Evolutionary conservation across 2,797 vertebrate species (phyloP), one percentile per base, ranked within the genome.

Genomic region (Salarias fasciatus): DNA sequence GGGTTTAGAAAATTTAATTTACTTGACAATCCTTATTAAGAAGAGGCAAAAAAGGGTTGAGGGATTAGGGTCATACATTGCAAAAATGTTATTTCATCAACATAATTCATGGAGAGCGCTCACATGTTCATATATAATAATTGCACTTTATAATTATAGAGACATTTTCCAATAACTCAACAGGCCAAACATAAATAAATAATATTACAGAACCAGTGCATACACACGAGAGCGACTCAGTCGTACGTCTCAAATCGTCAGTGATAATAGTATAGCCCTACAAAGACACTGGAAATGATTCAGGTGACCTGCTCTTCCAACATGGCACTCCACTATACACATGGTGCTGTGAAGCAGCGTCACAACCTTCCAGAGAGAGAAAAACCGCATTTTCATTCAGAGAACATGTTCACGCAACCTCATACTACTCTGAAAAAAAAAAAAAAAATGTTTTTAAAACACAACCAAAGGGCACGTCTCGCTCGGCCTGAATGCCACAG

Each of bases 141-240:
- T 93, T 92, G 91, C 91, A 93, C 90, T 93, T 93, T 81, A 89
- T 90, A 91, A 89, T 89, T 74, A 84, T 92, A 83, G 81, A 91
- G 87, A 90, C 84, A 77, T 73, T 82, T 88, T 74, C 66, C 76
- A 72, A 79, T 73, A 80, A 80, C 66, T 84, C 82, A 75, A 84
- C 75, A 74, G 79, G 72, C 72, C 35, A 49, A n/a, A 84, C 77
- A 71, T 80, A 90, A 90, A 90, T 91, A 90, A 90, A 88, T 85
- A 85, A 64, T 65, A 71, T 82, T 47, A 86, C 72, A 76, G 69
- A 88, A 80, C 78, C 82, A 84, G 76, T 72, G 85, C 84, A 82
- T 73, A 85, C 82, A 73, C 60, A 83, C 33, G 60, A 72, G 61
- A 81, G 61, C 75, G 74, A 80, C 57, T 76, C 84, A 82, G 60